Evolutionary conservation across 2,113 vertebrate genomes (phyloP), one percentile per base, ranked within the genome.

Genomic region (Brienomyrus brachyistius): DNA sequence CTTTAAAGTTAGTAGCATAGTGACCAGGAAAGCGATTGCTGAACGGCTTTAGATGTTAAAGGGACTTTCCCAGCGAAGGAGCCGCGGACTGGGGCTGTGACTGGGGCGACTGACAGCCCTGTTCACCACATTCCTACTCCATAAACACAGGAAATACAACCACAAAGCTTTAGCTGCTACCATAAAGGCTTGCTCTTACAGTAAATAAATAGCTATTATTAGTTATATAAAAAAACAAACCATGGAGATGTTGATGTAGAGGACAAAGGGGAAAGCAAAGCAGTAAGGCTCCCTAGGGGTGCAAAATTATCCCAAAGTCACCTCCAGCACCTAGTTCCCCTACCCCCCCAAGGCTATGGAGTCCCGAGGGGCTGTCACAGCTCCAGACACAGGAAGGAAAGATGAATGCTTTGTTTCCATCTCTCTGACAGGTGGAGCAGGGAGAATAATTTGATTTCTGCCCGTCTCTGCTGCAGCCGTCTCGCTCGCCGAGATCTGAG

Each of bases 371-470:
- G 62, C 88, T 82, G 88, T 91, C 90, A 89, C 84, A 59, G 84
- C 88, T 90, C 89, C 77, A 89, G 90, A 92, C 54, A 89, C 74
- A 59, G 59, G 89, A 84, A 62, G 56, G 91, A 92, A 92, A 94
- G 94, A 95, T 94, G 90, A 94, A 95, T 95, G 94, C 93, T 92
- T 92, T 94, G 90, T 93, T 91, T 91, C 92, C 91, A 91, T 92
- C 90, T 92, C 87, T 89, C 89, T 94, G 93, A 93, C 94, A 95
- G 94, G 91, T 91, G 91, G 93, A 94, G 93, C 93, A 92, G 91
- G 92, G 92, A 94, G 92, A 94, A 94, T 94, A 93, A 95, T 94
- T 94, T 93, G 92, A 94, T 94, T 94, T 93, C 93, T 93, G 92
- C 92, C 94, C 91, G 92, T 93, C 92, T 94, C 90, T 90, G 88